A percentile compares a stretch with the other conserved stretches of the same genome.
Evolutionary conservation across 2,113 vertebrate species (phyloP).

Genomic region (Misgurnus mizolepis): DNA sequence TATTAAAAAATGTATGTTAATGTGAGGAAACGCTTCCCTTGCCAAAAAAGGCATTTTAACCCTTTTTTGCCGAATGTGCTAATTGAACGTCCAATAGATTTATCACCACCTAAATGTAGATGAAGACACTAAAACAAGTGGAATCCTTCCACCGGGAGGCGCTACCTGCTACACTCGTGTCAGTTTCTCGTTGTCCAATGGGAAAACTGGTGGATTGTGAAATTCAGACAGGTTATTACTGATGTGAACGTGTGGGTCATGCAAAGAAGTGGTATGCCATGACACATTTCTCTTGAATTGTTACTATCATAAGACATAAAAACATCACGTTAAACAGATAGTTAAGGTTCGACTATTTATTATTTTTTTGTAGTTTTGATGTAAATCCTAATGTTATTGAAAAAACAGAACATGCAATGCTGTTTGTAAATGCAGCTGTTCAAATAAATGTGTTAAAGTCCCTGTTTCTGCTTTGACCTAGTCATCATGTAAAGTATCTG

Average conservation of each 20-base stretch:
- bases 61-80: background rate
- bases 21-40: conserved; percentile 53
- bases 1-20: conserved; percentile 32
- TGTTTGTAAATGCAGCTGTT: conserved; percentile 23
- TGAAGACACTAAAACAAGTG: conserved; percentile 9
- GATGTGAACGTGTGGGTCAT: conserved; percentile 16
- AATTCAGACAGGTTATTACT: conserved; percentile 19
- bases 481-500: conserved; percentile 6
- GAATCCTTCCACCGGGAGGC: background rate
- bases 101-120: background rate
- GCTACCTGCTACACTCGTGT: background rate
- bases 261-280: conserved; percentile 31
- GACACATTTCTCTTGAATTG: conserved; percentile 31
- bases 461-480: conserved; percentile 26
- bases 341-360: background rate
- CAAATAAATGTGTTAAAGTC: conserved; percentile 23
- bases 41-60: conserved; percentile 33
- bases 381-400: conserved; percentile 26
- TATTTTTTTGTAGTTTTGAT: conserved; percentile 1
- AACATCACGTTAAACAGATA: conserved; percentile 30
- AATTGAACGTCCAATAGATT: background rate
- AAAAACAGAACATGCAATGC: conserved; percentile 40
- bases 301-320: conserved; percentile 25
- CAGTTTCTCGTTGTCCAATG: conserved; percentile 8
- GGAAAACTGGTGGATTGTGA: conserved; percentile 26